Conservation (phyloP, 2,888 invertebrate genomes). For the Ophioninae sp. region DNA sequence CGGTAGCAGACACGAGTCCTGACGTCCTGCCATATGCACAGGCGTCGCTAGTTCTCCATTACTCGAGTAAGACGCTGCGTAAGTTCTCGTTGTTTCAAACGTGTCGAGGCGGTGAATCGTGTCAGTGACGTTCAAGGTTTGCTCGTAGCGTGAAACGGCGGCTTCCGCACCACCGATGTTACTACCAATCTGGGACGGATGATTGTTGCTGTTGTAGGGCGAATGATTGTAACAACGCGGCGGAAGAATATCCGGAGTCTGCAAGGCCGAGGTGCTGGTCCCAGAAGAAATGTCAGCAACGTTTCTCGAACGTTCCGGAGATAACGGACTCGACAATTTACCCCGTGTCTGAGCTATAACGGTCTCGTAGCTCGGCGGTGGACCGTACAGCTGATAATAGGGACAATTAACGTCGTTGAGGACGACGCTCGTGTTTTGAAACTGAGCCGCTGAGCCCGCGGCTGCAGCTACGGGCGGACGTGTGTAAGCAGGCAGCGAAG, state of each 20-base stretch:
- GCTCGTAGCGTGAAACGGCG: slow-evolving; percentile 64
- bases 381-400: slow-evolving; percentile 81
- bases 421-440: slow-evolving; percentile 78
- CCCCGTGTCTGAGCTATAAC: slow-evolving; percentile 79
- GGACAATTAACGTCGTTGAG: slow-evolving; percentile 79
- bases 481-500: slow-evolving; percentile 70
- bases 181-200: slow-evolving; percentile 59
- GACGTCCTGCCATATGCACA: slow-evolving; percentile 47
- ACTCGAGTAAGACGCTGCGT: slow-evolving; percentile 40
- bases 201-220: slow-evolving; percentile 62
- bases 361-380: slow-evolving; percentile 82
- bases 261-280: slow-evolving; percentile 57
- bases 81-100: slow-evolving; percentile 44
- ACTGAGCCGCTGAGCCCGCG: slow-evolving; percentile 73
- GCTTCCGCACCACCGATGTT: slow-evolving; percentile 46
- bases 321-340: slow-evolving; percentile 73
- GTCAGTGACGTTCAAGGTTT: slow-evolving; percentile 58
- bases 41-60: slow-evolving; percentile 46
- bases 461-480: slow-evolving; percentile 69
- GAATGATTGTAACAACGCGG: slow-evolving; percentile 71
- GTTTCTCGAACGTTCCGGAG: slow-evolving; percentile 70
- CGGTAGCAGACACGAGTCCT: slow-evolving; percentile 48
- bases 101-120: slow-evolving; percentile 42
- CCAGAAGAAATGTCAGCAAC: slow-evolving; percentile 39
- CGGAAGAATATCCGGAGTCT: slow-evolving; percentile 62